Conservation (phyloP, 2,113 vertebrate genomes). For the Anguilla rostrata region DNA sequence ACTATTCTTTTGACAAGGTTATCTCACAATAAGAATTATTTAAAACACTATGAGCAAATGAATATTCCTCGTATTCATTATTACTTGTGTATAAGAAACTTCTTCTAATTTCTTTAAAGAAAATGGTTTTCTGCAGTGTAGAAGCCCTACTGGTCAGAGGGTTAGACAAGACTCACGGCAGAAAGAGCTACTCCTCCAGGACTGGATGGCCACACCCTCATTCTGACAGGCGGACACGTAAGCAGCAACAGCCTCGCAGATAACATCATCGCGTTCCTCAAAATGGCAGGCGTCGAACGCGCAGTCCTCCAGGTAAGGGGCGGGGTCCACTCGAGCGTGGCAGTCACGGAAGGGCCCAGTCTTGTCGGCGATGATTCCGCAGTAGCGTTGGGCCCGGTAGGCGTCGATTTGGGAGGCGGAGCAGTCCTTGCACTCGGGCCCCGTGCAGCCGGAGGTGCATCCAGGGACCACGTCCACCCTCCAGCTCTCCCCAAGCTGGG, state of each 20-base stretch:
- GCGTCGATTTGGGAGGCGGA: background rate
- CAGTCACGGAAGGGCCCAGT: slow-evolving; percentile 59
- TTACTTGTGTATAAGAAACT: no score
- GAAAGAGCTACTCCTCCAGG: slow-evolving; percentile 57
- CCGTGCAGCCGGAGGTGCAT: slow-evolving; percentile 47
- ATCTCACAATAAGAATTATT: no score
- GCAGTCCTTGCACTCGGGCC: slow-evolving; percentile 10
- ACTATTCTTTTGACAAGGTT: no score
- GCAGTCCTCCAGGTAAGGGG: slow-evolving; percentile 56
- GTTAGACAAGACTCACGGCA: slow-evolving; percentile 56
- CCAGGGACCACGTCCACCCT: slow-evolving; percentile 41
- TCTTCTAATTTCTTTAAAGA: no score
- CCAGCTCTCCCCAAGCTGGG: slow-evolving; percentile 62
- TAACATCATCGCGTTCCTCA: slow-evolving; percentile 38
- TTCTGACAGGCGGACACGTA: slow-evolving; percentile 60
- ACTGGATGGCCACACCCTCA: slow-evolving; percentile 42
- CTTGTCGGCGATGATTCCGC: slow-evolving; percentile 58
- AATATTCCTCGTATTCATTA: no score
- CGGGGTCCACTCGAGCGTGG: slow-evolving; percentile 48
- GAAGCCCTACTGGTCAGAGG: no score
- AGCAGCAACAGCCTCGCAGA: slow-evolving; percentile 56
- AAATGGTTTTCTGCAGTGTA: no score
- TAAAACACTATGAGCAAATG: no score
- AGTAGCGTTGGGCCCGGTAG: slow-evolving; percentile 45
- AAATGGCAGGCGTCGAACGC: slow-evolving; percentile 59